phyloP scores from a whole-genome alignment of 2,797 vertebrate species.

The Cephalopachus bancanus region DNA sequence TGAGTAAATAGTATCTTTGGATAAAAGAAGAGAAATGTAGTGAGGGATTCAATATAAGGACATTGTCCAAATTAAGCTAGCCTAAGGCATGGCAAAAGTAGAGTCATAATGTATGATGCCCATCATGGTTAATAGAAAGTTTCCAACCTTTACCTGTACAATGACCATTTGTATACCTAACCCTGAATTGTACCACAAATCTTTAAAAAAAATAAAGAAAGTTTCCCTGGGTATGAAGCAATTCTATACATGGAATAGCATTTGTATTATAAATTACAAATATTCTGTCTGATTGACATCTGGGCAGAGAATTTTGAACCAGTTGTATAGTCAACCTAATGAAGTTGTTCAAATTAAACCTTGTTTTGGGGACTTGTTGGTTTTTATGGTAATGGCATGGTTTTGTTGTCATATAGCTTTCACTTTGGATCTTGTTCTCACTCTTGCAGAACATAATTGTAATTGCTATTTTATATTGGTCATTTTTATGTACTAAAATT shows the following conservation, averaged over 20 bases:
- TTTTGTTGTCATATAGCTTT: background rate
- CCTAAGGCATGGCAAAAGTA: background rate
- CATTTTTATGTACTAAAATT: background rate
- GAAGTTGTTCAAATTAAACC: background rate
- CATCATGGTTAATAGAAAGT: background rate
- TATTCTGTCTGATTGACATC: background rate
- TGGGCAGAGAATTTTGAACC: background rate
- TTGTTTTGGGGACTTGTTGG: background rate
- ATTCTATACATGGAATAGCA: background rate
- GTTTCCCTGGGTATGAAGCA: background rate
- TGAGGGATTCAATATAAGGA: background rate
- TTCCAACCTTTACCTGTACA: too few relatives aligned
- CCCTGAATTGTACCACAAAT: too few relatives aligned
- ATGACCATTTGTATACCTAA: too few relatives aligned
- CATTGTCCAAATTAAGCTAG: background rate
- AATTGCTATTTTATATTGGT: background rate
- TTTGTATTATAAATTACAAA: background rate
- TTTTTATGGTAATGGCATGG: background rate
- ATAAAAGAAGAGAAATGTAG: conserved; percentile 28
- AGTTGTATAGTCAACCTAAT: background rate
- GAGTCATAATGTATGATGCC: background rate
- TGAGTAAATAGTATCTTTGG: background rate
- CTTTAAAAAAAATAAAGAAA: too few relatives aligned
- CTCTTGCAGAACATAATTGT: background rate
- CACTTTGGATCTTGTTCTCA: background rate